A percentile compares a stretch with the other conserved stretches of the same genome.
phyloP scores from a whole-genome alignment of 2,888 invertebrate species.

The Scaptomyza flava region DNA sequence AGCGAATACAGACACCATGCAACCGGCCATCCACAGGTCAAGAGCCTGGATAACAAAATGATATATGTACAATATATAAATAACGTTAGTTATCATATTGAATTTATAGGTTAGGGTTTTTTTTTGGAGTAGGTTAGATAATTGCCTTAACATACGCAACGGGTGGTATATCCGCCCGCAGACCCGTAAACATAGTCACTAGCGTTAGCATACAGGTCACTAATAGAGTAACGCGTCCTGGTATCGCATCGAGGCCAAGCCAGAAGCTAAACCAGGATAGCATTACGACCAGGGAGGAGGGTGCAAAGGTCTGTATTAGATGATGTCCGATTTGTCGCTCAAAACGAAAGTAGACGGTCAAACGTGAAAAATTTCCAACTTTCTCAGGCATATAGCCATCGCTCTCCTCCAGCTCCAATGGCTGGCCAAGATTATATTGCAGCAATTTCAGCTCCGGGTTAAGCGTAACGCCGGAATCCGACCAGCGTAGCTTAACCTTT shows the following conservation, averaged over 20 bases:
- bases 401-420: slow-evolving; percentile 89
- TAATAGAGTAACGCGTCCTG: slow-evolving; percentile 91
- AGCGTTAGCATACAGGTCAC: slow-evolving; percentile 94
- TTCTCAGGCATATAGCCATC: slow-evolving; percentile 91
- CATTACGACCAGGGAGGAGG: slow-evolving; percentile 92
- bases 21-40: slow-evolving; percentile 95
- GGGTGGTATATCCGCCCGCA: slow-evolving; percentile 92
- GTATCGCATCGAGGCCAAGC: slow-evolving; percentile 93
- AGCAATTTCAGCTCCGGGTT: slow-evolving; percentile 92
- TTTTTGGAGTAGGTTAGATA: slow-evolving; percentile 2
- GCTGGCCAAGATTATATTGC: slow-evolving; percentile 91
- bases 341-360: slow-evolving; percentile 91
- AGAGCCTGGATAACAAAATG: slow-evolving; percentile 86
- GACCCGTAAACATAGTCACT: slow-evolving; percentile 93
- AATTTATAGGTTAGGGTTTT: neutral
- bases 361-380: slow-evolving; percentile 92
- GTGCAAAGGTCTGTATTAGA: slow-evolving; percentile 93
- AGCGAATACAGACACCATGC: slow-evolving; percentile 94
- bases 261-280: slow-evolving; percentile 95
- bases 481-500: slow-evolving; percentile 91
- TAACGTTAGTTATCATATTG: neutral
- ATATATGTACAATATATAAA: neutral
- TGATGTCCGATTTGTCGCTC: slow-evolving; percentile 94
- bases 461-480: slow-evolving; percentile 89
- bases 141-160: slow-evolving; percentile 93